A percentile compares a stretch with the other conserved stretches of the same genome.
These are phyloP conservation scores for Drosophila mojavensis DNA, from an alignment of 1,140 invertebrate species.

Conservation along the genomic window DNA sequence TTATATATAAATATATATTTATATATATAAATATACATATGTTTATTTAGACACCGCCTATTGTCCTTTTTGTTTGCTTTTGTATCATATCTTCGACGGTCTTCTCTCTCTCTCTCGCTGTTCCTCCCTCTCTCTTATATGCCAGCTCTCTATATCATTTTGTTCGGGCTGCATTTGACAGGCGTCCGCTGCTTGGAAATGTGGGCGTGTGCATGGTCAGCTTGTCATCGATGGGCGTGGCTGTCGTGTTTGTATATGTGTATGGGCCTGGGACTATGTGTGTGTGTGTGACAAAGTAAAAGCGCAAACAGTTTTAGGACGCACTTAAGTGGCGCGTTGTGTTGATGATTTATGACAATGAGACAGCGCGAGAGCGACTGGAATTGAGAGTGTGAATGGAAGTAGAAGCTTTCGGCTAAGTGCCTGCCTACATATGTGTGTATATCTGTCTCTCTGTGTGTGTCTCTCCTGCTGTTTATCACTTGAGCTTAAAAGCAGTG, in stretches of 20 bases:
- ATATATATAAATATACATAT: slow-evolving; percentile 27
- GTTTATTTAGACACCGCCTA: slow-evolving; percentile 45
- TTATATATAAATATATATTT: slow-evolving; percentile 14
- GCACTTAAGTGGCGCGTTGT: slow-evolving; percentile 79
- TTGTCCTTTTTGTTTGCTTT: slow-evolving; percentile 51
- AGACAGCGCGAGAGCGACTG: slow-evolving; percentile 3
- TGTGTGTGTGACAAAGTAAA: slow-evolving; percentile 50
- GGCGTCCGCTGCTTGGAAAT: slow-evolving; percentile 48
- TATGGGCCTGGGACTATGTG: not conserved
- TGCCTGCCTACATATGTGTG: slow-evolving; percentile 30
- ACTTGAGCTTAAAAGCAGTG: slow-evolving; percentile 45
- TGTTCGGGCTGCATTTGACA: slow-evolving; percentile 60
- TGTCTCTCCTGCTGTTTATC: slow-evolving; percentile 37
- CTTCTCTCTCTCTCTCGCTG: not conserved
- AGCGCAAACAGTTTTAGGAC: slow-evolving; percentile 74
- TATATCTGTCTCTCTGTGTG: slow-evolving; percentile 6
- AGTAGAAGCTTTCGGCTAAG: slow-evolving; percentile 27
- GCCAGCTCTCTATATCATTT: slow-evolving; percentile 17
- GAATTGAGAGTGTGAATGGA: slow-evolving; percentile 6
- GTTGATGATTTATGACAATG: slow-evolving; percentile 79
- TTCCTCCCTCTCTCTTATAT: not conserved
- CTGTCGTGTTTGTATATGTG: not conserved
- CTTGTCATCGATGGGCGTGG: slow-evolving; percentile 59
- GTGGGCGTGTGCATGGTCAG: slow-evolving; percentile 66
- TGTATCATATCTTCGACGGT: slow-evolving; percentile 12